Conservation (phyloP, 1,140 invertebrate genomes). For the Aphelenchoides fujianensis region DNA sequence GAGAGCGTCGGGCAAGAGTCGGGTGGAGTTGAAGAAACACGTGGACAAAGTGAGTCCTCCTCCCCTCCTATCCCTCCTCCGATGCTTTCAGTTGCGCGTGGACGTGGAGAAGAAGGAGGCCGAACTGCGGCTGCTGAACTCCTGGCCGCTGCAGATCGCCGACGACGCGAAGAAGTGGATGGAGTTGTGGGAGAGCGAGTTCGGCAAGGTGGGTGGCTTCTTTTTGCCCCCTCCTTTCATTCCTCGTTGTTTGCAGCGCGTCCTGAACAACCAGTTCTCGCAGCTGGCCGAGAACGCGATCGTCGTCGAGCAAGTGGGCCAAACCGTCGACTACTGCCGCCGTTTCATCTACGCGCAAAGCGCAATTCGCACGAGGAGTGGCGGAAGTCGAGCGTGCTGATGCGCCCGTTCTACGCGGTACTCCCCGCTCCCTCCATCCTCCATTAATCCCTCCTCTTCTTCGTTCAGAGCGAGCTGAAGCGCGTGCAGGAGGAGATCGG, state of each 20-base stretch:
- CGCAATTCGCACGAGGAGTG: constrained; percentile 12
- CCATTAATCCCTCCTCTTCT: constrained; percentile 4
- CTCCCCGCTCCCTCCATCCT: not conserved
- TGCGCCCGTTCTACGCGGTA: constrained; percentile 4
- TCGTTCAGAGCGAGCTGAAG: constrained; percentile 14
- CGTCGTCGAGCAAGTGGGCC: not conserved
- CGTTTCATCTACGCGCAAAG: constrained; percentile 2
- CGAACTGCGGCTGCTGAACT: not conserved
- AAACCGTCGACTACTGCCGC: constrained; percentile 16
- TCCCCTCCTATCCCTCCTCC: not conserved
- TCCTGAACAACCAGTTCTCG: not conserved
- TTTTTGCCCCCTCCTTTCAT: not conserved
- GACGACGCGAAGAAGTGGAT: constrained; percentile 13
- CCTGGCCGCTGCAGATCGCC: constrained; percentile 16
- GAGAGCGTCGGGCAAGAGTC: constrained; percentile 4
- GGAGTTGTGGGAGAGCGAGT: constrained; percentile 18
- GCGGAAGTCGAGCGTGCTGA: not conserved
- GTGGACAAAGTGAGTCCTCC: not conserved
- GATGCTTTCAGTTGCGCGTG: constrained; percentile 6
- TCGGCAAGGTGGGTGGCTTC: constrained; percentile 10
- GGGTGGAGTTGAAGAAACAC: not conserved
- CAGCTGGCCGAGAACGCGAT: constrained; percentile 16
- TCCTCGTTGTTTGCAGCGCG: not conserved
- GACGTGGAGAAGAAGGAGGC: not conserved
- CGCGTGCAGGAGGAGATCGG: constrained; percentile 12